A percentile compares a stretch with the other conserved stretches of the same genome.
Evolutionary conservation across 2,797 vertebrate species (phyloP).

Genomic region (Cheracebus regulus): DNA sequence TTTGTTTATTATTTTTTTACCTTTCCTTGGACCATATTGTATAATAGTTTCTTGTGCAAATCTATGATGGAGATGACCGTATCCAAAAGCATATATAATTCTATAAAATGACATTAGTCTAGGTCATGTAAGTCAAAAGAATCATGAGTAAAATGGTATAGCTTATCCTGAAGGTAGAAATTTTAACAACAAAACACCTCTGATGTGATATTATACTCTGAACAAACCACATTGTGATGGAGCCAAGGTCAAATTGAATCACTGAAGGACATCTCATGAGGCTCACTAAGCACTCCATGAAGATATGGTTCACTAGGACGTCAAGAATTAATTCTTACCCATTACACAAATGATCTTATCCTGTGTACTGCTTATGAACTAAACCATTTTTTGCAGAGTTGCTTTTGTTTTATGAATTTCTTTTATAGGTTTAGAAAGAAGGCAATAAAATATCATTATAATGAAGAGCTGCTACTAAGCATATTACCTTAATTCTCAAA

Average conservation of each 20-base stretch:
- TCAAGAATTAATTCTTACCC: not conserved
- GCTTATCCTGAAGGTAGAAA: conserved; percentile 15
- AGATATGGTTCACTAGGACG: not conserved
- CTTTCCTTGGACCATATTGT: not conserved
- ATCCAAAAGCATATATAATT: not conserved
- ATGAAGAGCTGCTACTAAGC: not conserved
- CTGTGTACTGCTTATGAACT: not conserved
- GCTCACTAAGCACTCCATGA: not conserved
- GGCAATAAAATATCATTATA: not conserved
- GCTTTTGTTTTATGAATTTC: not conserved
- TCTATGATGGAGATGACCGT: not conserved
- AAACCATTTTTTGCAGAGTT: not conserved
- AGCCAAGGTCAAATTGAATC: not conserved
- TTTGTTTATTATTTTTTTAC: not conserved
- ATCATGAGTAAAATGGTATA: not conserved
- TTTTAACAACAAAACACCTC: not conserved
- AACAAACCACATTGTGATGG: not conserved
- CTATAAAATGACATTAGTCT: conserved; percentile 2
- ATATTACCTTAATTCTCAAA: conserved; percentile 90
- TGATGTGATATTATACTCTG: not conserved
- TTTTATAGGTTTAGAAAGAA: not conserved
- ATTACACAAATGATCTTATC: not conserved
- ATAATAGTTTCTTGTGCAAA: not conserved
- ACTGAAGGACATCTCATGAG: not conserved
- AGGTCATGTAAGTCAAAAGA: not conserved